phyloP scores from a whole-genome alignment of 2,888 invertebrate genomes.

The Thysanoteuthis rhombus region DNA sequence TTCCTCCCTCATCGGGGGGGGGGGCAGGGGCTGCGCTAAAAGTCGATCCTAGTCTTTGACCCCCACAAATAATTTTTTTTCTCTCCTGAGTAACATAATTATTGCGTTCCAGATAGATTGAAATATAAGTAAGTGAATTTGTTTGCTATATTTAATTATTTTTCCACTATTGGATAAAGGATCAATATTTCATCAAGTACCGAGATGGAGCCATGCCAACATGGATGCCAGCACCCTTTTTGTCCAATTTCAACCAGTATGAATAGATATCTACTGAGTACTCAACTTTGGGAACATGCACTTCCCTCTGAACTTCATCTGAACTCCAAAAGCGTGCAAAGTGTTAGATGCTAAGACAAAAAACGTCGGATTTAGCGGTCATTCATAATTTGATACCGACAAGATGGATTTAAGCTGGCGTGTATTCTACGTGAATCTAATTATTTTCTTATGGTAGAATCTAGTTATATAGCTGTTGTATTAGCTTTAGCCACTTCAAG shows the following conservation, averaged over 20 bases:
- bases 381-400: too few species aligned
- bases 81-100: not conserved
- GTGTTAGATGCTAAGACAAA: too few species aligned
- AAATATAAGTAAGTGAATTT: not conserved
- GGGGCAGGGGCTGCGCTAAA: not conserved
- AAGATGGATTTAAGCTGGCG: too few species aligned
- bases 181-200: not conserved
- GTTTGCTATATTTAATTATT: not conserved
- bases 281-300: too few species aligned
- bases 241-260: not conserved
- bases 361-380: too few species aligned
- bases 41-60: not conserved
- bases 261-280: not conserved
- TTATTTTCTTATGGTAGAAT: too few species aligned
- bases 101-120: not conserved
- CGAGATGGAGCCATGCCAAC: not conserved
- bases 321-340: too few species aligned
- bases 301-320: too few species aligned
- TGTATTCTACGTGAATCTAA: too few species aligned
- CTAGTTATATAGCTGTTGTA: too few species aligned
- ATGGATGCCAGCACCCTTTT: not conserved
- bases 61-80: not conserved
- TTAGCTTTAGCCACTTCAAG: too few species aligned
- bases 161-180: not conserved
- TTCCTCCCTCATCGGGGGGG: too few species aligned